Percentiles rank a stretch among this genome's conserved stretches.
Evolutionary conservation across 2,888 invertebrate genomes (phyloP).

Genomic region (Dryococelus australis): DNA sequence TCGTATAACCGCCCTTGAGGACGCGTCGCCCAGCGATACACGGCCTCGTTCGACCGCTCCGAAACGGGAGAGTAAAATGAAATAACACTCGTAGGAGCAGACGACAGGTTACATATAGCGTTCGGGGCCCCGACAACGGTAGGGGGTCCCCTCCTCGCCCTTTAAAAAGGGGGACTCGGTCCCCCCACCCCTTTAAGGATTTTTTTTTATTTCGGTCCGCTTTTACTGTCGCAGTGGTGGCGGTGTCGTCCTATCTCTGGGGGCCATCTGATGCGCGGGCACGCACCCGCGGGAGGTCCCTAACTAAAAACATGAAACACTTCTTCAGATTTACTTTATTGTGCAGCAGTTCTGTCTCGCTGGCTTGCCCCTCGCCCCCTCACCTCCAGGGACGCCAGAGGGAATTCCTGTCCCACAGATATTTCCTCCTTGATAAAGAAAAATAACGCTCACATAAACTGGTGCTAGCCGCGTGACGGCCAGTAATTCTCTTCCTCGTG

Average conservation of each 20-base stretch:
- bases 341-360: constrained; percentile 9
- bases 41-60: not conserved
- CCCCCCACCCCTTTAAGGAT: not conserved
- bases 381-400: not conserved
- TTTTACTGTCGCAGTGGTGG: constrained; percentile 16
- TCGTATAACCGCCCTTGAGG: too few species aligned
- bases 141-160: not conserved
- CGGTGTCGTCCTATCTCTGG: constrained; percentile 6
- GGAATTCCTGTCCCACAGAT: constrained; percentile 3
- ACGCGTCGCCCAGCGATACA: too few species aligned
- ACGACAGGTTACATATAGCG: constrained; percentile 11
- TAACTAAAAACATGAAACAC: not conserved
- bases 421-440: constrained; percentile 7
- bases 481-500: not conserved
- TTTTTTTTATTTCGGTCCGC: not conserved
- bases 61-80: not conserved
- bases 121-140: not conserved
- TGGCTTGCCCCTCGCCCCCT: not conserved
- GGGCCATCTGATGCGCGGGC: not conserved
- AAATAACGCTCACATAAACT: constrained; percentile 16
- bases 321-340: constrained; percentile 16
- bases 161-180: not conserved
- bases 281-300: constrained; percentile 9
- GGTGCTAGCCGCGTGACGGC: not conserved
- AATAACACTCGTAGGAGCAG: constrained; percentile 6